Base-by-base conservation (phyloP, 2,888 invertebrate genomes). In the Lacanobia wlatinum region DNA sequence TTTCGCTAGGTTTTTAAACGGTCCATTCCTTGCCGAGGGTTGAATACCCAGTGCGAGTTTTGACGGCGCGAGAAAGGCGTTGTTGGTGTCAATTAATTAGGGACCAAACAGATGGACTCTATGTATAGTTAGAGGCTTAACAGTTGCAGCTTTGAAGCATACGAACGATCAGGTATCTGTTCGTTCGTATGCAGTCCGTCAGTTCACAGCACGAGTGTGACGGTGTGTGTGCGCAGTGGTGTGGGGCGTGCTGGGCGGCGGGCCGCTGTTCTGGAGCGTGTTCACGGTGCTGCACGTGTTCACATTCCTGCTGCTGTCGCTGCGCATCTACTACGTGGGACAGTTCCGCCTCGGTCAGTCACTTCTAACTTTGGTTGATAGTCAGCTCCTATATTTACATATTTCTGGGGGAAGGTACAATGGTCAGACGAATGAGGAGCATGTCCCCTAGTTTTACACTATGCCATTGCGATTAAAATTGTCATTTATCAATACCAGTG, bases 241-340 rank as follows among this genome's bases (percentile, higher is more conserved):
- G 94, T 96, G 97, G 92, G 98, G 98, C 69, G 97, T 98, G 85
- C 93, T 98, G 79, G 97, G 97, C 88, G 97, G 97, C 69, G 97
- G 97, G 55, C 90, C 96, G 75, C 94, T 95, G 84, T 98, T 98
- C 94, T 98, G 98, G 98, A 96, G 97, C 82, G 86, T 97, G 70
- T 98, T 98, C 93, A 97, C 98, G 1, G 93, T 98, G 66, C 90
- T 97, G 68, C 98, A 98, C 94, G 94, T 98, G 74, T 87, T 97
- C 81, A 96, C 97, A 16, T 97, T 98, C 91, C 94, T 98, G 70
- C 93, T 97, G 77, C 94, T 98, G 56, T 97, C 97, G 78, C 96
- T 97, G 73, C 97, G 97, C 89, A 97, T 98, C 88, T 98, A 98
- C 94, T 98, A 98, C 93, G 97, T 98, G 95, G 98, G 98, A 1